Percentiles rank a stretch among this genome's conserved stretches.
These are phyloP conservation scores for Podarcis lilfordi DNA, from an alignment of 2,797 vertebrate species.

Conservation along the genomic window DNA sequence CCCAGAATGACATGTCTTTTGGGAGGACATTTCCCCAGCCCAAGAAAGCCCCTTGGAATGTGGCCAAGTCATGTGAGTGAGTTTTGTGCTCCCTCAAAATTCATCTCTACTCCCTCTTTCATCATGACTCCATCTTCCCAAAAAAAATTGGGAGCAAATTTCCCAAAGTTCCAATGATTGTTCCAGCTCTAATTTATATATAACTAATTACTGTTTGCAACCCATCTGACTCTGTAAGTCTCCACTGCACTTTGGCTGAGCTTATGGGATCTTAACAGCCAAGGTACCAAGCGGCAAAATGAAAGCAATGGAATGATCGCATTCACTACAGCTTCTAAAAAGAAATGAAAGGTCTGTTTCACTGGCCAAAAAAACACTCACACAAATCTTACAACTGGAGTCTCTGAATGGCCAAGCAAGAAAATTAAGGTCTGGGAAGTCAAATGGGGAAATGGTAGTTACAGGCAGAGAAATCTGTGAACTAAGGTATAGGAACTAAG, in stretches of 20 bases:
- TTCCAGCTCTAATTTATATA: neutral
- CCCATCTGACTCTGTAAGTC: neutral
- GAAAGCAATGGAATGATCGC: neutral
- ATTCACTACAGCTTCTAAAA: neutral
- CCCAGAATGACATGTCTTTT: neutral
- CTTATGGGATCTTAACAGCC: neutral
- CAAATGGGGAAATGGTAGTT: neutral
- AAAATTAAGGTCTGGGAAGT: neutral
- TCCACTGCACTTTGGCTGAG: neutral
- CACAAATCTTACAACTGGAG: too few species aligned
- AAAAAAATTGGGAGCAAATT: neutral
- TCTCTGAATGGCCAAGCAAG: neutral
- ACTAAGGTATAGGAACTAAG: neutral
- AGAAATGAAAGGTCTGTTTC: neutral
- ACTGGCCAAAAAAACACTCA: too few species aligned
- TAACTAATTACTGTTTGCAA: neutral
- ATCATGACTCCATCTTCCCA: too few species aligned
- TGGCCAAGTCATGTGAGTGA: too few species aligned
- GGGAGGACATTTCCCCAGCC: too few species aligned
- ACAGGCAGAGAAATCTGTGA: neutral
- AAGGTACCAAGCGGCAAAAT: too few species aligned
- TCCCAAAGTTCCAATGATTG: neutral
- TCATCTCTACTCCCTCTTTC: too few species aligned
- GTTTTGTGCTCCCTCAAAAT: too few species aligned
- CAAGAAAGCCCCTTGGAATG: neutral